A percentile compares a stretch with the other conserved stretches of the same genome.
These are phyloP conservation scores for Listronotus bonariensis DNA, from an alignment of 1,140 invertebrate genomes.

Conservation along the genomic window DNA sequence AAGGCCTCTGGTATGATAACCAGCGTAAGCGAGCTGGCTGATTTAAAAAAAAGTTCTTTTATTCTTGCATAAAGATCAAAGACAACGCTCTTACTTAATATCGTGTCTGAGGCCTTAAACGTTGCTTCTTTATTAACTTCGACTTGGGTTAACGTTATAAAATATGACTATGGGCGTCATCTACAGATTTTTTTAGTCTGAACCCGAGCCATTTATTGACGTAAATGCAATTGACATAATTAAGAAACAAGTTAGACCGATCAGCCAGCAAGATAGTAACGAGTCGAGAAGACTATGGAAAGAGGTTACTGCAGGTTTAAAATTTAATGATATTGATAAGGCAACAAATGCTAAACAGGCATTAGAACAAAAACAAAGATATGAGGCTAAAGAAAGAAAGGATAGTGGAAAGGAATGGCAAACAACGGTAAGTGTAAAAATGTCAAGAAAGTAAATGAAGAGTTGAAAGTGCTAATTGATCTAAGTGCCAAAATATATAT, in stretches of 20 bases:
- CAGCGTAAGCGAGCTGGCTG: too few relatives aligned
- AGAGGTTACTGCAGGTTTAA: constrained; percentile 92
- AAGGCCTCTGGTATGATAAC: too few relatives aligned
- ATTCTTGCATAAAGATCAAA: too few relatives aligned
- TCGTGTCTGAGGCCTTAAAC: too few relatives aligned
- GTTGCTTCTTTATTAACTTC: too few relatives aligned
- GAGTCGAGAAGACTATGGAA: constrained; percentile 95
- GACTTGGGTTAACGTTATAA: too few relatives aligned
- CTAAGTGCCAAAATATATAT: neutral
- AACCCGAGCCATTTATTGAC: constrained; percentile 84
- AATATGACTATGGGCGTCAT: too few relatives aligned
- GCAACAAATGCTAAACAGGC: constrained; percentile 90
- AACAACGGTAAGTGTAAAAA: constrained; percentile 65
- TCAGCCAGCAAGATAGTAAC: constrained; percentile 81
- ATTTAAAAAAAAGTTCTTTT: too few relatives aligned
- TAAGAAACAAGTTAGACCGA: constrained; percentile 86
- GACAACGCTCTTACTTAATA: too few relatives aligned
- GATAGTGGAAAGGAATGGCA: constrained; percentile 69
- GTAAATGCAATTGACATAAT: constrained; percentile 83
- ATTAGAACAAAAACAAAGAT: constrained; percentile 94
- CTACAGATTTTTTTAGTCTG: constrained; percentile 12
- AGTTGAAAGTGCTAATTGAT: too few relatives aligned
- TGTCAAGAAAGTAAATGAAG: too few relatives aligned
- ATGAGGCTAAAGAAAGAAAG: constrained; percentile 83
- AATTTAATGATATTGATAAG: constrained; percentile 84